A percentile compares a stretch with the other conserved stretches of the same genome.
These are phyloP conservation scores for Trisateles emortualis DNA, from an alignment of 2,888 invertebrate genomes.

Conservation along the genomic window DNA sequence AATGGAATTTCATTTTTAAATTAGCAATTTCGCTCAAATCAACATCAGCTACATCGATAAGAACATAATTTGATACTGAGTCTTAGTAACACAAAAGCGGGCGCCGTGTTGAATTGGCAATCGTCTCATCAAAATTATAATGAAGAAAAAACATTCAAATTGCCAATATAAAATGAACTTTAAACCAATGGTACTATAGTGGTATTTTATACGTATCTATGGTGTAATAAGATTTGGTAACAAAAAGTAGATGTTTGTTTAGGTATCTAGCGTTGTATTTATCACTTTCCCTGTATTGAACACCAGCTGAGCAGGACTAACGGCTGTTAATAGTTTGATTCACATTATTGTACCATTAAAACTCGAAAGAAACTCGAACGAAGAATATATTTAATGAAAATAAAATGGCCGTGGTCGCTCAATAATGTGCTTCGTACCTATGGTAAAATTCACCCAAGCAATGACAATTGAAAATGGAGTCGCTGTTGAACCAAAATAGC, in stretches of 20 bases:
- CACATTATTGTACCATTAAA: conserved; percentile 50
- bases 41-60: too few species aligned
- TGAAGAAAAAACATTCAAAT: neutral
- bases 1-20: neutral
- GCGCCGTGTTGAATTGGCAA: conserved; percentile 11
- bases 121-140: conserved; percentile 18
- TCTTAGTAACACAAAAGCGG: neutral
- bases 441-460: too few species aligned
- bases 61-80: neutral
- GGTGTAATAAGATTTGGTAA: conserved; percentile 12
- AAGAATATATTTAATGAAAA: neutral
- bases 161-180: conserved; percentile 6
- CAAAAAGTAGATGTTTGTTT: conserved; percentile 54
- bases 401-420: too few species aligned
- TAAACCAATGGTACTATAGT: neutral
- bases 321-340: conserved; percentile 62
- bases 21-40: too few species aligned
- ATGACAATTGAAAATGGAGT: too few species aligned
- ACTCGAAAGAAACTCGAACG: conserved; percentile 50
- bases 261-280: conserved; percentile 58
- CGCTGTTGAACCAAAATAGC: too few species aligned
- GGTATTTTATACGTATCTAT: neutral
- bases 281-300: conserved; percentile 71
- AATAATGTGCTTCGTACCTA: too few species aligned
- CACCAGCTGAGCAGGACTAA: conserved; percentile 60